These are phyloP conservation scores for Sapayoa aenigma DNA, from an alignment of 2,113 vertebrate species.

Conservation along the genomic window DNA sequence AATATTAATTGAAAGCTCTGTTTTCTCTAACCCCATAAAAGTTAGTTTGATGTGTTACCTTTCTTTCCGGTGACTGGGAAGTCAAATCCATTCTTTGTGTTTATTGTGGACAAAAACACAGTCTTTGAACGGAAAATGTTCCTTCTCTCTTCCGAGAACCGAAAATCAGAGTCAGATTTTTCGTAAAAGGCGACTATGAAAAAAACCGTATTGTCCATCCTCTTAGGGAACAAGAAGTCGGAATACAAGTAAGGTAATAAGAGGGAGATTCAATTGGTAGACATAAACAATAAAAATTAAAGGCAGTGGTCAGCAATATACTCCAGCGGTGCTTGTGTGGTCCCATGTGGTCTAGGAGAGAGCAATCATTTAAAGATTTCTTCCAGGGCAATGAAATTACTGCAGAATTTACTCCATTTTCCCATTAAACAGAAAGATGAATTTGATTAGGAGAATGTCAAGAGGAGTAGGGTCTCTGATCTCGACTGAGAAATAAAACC, in stretches of 20 bases:
- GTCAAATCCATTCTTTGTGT: background rate
- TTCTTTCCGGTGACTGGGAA: conserved; percentile 52
- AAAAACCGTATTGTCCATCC: background rate
- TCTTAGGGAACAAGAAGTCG: background rate
- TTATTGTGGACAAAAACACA: background rate
- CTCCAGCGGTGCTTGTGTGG: conserved; percentile 77
- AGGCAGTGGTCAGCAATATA: conserved; percentile 75
- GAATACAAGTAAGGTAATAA: conserved; percentile 55
- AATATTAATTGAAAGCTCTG: conserved; percentile 44
- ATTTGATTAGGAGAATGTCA: conserved; percentile 55
- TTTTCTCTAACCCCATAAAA: conserved; percentile 54
- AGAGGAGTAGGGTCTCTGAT: background rate
- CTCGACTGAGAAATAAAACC: conserved; percentile 2
- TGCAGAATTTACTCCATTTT: conserved; percentile 47
- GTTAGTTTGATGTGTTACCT: conserved; percentile 57
- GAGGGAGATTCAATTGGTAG: conserved; percentile 68
- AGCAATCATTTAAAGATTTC: conserved; percentile 74
- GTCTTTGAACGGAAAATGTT: background rate
- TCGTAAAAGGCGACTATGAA: background rate
- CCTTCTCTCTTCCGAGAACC: background rate
- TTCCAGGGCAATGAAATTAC: conserved; percentile 60
- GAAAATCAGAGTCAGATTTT: background rate
- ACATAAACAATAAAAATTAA: conserved; percentile 79
- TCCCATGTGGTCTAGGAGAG: conserved; percentile 71
- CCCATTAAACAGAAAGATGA: conserved; percentile 45